These are phyloP conservation scores for Acromyrmex echinatior DNA, from an alignment of 1,140 invertebrate genomes.

Conservation along the genomic window DNA sequence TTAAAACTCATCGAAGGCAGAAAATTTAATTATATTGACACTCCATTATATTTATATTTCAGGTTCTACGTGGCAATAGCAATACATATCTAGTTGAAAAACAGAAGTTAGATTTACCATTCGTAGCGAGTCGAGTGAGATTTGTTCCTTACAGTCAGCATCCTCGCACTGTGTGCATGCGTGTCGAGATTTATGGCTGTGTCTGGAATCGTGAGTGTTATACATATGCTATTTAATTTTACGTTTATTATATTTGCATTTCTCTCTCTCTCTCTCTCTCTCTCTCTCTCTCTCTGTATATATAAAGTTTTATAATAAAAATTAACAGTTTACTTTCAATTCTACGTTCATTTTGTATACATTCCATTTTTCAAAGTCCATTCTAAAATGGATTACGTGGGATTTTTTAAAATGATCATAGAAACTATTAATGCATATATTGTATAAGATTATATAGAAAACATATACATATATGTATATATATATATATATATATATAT, in stretches of 20 bases:
- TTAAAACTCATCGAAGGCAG: not conserved
- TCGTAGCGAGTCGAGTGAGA: constrained; percentile 94
- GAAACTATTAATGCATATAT: too few relatives aligned
- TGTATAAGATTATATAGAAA: too few relatives aligned
- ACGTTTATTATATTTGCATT: not conserved
- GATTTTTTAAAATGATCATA: too few relatives aligned
- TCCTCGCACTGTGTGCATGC: constrained; percentile 96
- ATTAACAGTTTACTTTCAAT: too few relatives aligned
- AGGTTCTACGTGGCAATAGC: constrained; percentile 95
- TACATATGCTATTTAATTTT: not conserved
- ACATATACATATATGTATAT: too few relatives aligned
- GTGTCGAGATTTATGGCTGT: constrained; percentile 96
- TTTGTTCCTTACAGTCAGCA: constrained; percentile 96
- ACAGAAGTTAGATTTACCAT: constrained; percentile 93
- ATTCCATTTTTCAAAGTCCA: too few relatives aligned
- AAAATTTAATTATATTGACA: not conserved
- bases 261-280: too few relatives aligned
- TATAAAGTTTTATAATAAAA: not conserved
- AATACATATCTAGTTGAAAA: constrained; percentile 95
- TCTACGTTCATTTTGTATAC: too few relatives aligned
- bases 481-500: too few relatives aligned
- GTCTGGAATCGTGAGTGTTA: constrained; percentile 93
- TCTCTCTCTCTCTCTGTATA: not conserved
- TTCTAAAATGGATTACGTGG: too few relatives aligned
- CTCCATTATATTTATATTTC: constrained; percentile 76